Base-by-base conservation (phyloP, 2,113 vertebrate species). In the Ceratotherium simum region DNA sequence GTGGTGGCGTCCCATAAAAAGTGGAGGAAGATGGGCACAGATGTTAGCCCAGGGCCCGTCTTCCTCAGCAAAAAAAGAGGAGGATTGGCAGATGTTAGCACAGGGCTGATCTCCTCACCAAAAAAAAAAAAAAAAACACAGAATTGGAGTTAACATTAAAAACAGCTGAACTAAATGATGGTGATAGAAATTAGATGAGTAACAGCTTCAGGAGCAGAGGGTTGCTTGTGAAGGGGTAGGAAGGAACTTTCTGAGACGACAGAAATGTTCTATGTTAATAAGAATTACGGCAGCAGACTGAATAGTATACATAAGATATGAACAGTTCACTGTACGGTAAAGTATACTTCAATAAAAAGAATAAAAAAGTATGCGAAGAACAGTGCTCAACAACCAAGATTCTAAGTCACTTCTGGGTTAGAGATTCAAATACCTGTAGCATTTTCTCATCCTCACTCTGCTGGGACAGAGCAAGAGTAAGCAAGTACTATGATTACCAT, bases 41-140 rank as follows among this genome's bases (percentile, higher is more conserved):
- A 42, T 42, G 42, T 42, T 42, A 42, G 42, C 42, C 42, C 42
- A 42, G 42, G 42, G 42, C 42, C 42, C 4, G 42, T 42, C 42
- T 42, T 42, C 42, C 42, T 42, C 42, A 42, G 42, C 42, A 42
- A 42, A 42, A 42, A 42, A 42, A 42, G 42, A 42, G 42, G 42
- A 42, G 42, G 42, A 42, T 42, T 42, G 42, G 42, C 42, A 42
- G 42, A 42, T 42, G 42, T 42, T 42, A 42, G 42, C 42, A 42
- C 42, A 42, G 42, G 42, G 42, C 42, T 42, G 42, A 42, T 42
- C 42, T 42, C 42, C 42, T 42, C 42, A 42, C 42, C 42, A 42
- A 42, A 42, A 95, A 42, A 95, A 97, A 96, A 95, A 97, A 88
- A 95, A 98, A 91, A 97, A 96, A 58, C 21, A 8, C 20, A 29